A percentile compares a stretch with the other conserved stretches of the same genome.
These are phyloP conservation scores for Cetoscarus ocellatus DNA, from an alignment of 2,797 vertebrate species.

Conservation along the genomic window DNA sequence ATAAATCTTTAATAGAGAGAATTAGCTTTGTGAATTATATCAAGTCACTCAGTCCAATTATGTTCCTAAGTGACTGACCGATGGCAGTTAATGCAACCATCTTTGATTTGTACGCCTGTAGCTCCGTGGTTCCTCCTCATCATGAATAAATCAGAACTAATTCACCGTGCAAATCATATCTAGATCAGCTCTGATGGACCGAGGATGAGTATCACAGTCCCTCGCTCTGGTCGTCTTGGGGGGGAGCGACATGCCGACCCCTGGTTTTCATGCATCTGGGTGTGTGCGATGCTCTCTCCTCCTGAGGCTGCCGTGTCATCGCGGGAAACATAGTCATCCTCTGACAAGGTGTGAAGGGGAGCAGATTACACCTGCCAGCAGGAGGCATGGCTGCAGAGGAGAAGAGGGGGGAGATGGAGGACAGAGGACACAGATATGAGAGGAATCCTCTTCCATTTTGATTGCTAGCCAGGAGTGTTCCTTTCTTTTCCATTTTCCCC, in stretches of 20 bases:
- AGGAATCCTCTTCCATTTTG: constrained; percentile 68
- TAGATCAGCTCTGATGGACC: constrained; percentile 57
- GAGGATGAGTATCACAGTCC: constrained; percentile 38
- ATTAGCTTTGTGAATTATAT: constrained; percentile 20
- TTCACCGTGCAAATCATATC: constrained; percentile 65
- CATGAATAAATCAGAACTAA: constrained; percentile 63
- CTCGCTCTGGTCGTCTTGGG: constrained; percentile 27
- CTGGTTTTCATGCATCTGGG: constrained; percentile 59
- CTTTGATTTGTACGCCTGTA: constrained; percentile 43
- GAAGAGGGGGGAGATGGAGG: constrained; percentile 50
- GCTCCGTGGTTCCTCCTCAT: constrained; percentile 31
- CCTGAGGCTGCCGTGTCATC: constrained; percentile 58
- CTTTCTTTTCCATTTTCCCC: constrained; percentile 18
- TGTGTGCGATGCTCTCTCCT: constrained; percentile 17
- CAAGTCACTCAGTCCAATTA: constrained; percentile 45
- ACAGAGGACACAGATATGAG: constrained; percentile 61
- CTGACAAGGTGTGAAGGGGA: constrained; percentile 78
- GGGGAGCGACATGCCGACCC: constrained; percentile 42
- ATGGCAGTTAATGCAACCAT: constrained; percentile 43
- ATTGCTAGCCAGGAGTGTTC: constrained; percentile 63
- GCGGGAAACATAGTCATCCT: constrained; percentile 54
- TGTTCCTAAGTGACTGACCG: constrained; percentile 38
- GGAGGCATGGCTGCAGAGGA: constrained; percentile 55
- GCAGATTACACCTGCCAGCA: constrained; percentile 81
- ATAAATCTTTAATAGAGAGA: neutral